These are phyloP conservation scores for Eolophus roseicapilla DNA, from an alignment of 2,113 vertebrate species.

Conservation along the genomic window DNA sequence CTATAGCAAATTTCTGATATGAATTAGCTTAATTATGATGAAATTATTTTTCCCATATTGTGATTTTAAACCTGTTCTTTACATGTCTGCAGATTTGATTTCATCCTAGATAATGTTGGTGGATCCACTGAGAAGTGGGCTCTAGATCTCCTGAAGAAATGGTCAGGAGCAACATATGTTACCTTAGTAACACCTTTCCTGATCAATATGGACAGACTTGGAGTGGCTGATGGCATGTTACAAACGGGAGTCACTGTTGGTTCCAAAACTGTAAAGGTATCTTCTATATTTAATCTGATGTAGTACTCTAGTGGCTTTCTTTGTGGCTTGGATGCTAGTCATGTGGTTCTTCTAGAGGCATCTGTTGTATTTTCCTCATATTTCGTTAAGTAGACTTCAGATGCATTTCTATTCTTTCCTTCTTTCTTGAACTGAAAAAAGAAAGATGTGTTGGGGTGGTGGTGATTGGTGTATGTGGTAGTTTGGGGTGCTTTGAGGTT, in stretches of 20 bases:
- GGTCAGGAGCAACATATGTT: constrained; percentile 91
- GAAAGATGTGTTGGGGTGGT: not conserved
- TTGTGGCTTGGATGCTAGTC: not conserved
- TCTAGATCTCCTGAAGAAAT: constrained; percentile 85
- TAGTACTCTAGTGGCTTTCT: not conserved
- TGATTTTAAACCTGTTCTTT: not conserved
- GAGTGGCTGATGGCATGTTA: constrained; percentile 94
- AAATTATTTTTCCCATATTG: not conserved
- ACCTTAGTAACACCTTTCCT: constrained; percentile 94
- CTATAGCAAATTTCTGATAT: not conserved
- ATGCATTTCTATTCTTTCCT: not conserved
- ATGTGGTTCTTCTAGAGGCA: not conserved
- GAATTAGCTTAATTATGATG: not conserved
- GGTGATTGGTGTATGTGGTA: not conserved
- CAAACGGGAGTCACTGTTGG: constrained; percentile 84
- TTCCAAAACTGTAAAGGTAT: constrained; percentile 87
- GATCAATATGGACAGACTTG: constrained; percentile 88
- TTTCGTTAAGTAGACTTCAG: not conserved
- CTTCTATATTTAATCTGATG: not conserved
- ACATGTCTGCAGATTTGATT: constrained; percentile 79
- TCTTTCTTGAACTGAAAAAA: not conserved
- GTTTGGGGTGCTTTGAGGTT: constrained; percentile 21
- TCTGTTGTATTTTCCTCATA: not conserved
- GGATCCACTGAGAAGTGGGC: constrained; percentile 91
- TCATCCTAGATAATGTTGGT: constrained; percentile 92